A percentile compares a stretch with the other conserved stretches of the same genome.
phyloP scores from a whole-genome alignment of 2,797 vertebrate species.

The Heliangelus exortis region DNA sequence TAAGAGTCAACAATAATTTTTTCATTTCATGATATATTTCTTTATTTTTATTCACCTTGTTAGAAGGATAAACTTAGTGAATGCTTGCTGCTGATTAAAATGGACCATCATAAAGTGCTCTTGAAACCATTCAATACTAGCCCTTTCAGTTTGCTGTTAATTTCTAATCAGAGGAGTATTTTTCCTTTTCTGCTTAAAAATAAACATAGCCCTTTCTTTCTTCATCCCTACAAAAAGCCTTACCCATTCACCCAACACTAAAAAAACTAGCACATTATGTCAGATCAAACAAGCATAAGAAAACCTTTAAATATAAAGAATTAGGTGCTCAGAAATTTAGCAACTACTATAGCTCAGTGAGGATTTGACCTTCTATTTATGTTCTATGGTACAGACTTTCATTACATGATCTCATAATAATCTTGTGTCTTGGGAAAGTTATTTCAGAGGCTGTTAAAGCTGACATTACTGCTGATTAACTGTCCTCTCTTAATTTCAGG shows the following conservation, averaged over 20 bases:
- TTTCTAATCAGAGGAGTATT: background rate
- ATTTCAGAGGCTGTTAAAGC: background rate
- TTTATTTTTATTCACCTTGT: background rate
- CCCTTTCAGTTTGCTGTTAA: background rate
- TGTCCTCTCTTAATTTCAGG: background rate
- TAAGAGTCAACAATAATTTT: background rate
- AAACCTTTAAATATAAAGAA: background rate
- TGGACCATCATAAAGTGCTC: background rate
- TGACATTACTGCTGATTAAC: constrained; percentile 22
- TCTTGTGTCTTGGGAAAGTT: background rate
- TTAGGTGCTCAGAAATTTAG: background rate
- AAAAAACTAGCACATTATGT: background rate
- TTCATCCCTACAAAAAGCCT: background rate
- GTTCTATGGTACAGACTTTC: background rate
- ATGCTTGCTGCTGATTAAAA: background rate
- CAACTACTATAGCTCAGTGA: background rate
- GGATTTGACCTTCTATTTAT: background rate
- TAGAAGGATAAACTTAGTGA: background rate
- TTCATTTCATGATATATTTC: background rate
- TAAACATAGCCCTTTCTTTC: background rate
- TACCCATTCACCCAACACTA: background rate
- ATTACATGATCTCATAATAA: background rate
- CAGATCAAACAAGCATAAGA: background rate
- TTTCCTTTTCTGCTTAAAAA: background rate
- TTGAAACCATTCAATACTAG: background rate